Evolutionary conservation across 2,797 vertebrate species (phyloP).

Genomic region (Channallabes apus): DNA sequence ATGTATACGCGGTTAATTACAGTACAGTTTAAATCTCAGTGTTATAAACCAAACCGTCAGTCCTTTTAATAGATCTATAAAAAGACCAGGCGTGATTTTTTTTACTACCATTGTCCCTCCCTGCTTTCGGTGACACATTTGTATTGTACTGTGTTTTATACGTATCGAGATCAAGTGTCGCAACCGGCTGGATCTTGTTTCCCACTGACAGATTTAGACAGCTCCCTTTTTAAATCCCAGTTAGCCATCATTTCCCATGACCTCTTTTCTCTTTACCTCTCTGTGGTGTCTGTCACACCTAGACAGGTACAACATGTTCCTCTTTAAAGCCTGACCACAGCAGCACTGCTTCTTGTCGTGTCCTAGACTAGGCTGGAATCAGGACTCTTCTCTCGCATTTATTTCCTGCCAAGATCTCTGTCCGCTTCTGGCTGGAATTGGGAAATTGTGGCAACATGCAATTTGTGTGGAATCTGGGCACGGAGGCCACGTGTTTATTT

Average conservation of each 20-base stretch:
- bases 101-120: neutral
- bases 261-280: slow-evolving; percentile 16
- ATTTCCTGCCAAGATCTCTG: neutral
- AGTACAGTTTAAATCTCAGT: neutral
- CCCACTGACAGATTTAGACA: slow-evolving; percentile 16
- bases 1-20: neutral
- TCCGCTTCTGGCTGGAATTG: slow-evolving; percentile 50
- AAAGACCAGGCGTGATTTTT: neutral
- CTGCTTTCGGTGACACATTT: neutral
- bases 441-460: slow-evolving; percentile 63
- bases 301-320: slow-evolving; percentile 26
- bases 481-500: neutral
- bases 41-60: neutral
- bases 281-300: slow-evolving; percentile 18
- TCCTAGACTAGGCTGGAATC: slow-evolving; percentile 1
- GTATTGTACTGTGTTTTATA: neutral
- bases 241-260: neutral
- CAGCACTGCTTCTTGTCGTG: slow-evolving; percentile 13
- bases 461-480: slow-evolving; percentile 67
- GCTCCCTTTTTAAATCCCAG: slow-evolving; percentile 16
- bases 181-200: slow-evolving; percentile 24
- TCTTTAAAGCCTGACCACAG: slow-evolving; percentile 21
- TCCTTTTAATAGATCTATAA: neutral
- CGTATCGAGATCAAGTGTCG: slow-evolving; percentile 2
- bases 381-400: slow-evolving; percentile 26